phyloP scores from a whole-genome alignment of 2,888 invertebrate species.

The Limnephilus marmoratus region DNA sequence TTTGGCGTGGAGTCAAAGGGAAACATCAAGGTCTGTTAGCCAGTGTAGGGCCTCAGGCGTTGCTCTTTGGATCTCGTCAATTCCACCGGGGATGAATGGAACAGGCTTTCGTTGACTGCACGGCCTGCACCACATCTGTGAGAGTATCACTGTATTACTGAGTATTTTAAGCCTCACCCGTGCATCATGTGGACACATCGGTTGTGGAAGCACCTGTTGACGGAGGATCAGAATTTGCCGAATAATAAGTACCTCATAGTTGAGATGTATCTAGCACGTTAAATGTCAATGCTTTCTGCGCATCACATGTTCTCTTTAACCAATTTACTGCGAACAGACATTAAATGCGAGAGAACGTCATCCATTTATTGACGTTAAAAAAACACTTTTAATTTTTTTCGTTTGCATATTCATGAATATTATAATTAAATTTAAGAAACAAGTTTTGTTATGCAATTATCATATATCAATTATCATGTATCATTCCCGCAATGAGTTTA shows the following conservation, averaged over 20 bases:
- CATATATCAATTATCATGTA: too few species aligned
- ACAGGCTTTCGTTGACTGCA: not conserved
- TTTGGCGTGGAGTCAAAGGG: not conserved
- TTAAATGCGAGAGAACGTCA: too few species aligned
- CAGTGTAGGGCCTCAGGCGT: not conserved
- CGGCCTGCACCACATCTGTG: not conserved
- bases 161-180: not conserved
- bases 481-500: too few species aligned
- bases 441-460: too few species aligned
- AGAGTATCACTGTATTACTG: too few species aligned
- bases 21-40: not conserved
- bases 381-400: too few species aligned
- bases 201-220: not conserved
- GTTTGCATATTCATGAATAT: too few species aligned
- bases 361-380: too few species aligned
- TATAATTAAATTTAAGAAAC: too few species aligned
- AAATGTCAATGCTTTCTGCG: too few species aligned
- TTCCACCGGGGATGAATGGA: not conserved
- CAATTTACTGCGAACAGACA: conserved; percentile 6
- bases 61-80: not conserved
- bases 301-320: conserved; percentile 45
- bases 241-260: too few species aligned
- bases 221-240: too few species aligned
- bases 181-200: not conserved
- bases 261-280: not conserved